Conservation (phyloP, 2,113 vertebrate genomes). For the Coracopsis vasa region DNA sequence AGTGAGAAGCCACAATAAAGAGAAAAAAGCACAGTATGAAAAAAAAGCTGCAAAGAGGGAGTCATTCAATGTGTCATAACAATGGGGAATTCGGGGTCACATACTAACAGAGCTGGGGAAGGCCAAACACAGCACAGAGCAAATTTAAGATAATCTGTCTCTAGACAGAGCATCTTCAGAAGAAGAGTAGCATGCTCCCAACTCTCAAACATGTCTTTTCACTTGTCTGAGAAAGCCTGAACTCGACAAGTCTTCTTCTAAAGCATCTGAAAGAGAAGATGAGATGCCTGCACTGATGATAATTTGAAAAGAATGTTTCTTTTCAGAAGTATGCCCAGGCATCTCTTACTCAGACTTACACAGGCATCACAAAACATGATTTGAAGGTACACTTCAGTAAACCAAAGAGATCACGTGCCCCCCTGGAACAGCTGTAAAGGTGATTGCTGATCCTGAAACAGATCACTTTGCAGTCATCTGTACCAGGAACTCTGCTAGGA, state of each 20-base stretch:
- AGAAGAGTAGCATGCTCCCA: not conserved
- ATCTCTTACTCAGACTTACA: not conserved
- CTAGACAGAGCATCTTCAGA: not conserved
- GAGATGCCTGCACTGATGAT: no score
- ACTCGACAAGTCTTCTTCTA: not conserved
- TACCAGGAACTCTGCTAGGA: not conserved
- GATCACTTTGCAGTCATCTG: not conserved
- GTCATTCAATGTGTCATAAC: not conserved
- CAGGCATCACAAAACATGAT: not conserved
- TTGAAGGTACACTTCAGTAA: not conserved
- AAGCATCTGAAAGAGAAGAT: not conserved
- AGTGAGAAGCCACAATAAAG: not conserved
- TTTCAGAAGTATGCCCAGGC: not conserved
- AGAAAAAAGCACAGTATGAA: not conserved
- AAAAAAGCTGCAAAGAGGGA: not conserved
- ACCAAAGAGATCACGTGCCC: not conserved
- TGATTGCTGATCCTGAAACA: not conserved
- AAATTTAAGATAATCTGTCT: not conserved
- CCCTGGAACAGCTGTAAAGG: not conserved
- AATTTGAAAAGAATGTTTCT: not conserved
- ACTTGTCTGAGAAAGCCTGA: not conserved
- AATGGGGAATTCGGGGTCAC: not conserved
- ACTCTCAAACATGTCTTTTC: not conserved
- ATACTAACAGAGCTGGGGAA: not conserved
- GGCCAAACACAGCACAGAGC: not conserved